Evolutionary conservation across 2,113 vertebrate species (phyloP), one percentile per base, ranked within the genome.

Genomic region (Aplodontia rufa): DNA sequence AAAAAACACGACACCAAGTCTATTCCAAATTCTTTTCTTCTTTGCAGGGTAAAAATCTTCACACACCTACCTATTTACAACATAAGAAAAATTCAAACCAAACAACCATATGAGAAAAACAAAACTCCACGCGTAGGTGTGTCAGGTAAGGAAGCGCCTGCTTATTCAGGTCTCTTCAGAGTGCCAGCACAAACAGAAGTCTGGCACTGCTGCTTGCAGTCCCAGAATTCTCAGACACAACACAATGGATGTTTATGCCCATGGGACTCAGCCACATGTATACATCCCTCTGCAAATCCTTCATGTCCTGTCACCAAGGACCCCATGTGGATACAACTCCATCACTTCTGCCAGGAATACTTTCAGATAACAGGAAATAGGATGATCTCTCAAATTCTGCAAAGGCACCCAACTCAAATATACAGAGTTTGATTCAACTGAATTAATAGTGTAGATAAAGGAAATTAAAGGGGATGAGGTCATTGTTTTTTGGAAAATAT

Each of bases 161-260:
- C 74, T 68, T 80, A 60, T 45, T 94, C 74, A 64, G 85, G 89
- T 80, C 81, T 83, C 68, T 42, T 6, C 28, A 37, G 71, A 81
- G 93, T 24, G 95, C 53, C 14, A 96, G 94, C 78, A 37, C 75
- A 96, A 93, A 97, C 96, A 95, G 1, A 81, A 94, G 96, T 97
- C 97, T 97, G 95, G 87, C 96, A 66, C 95, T 3, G 14, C 3
- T 0, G 64, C n/a, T 88, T 32, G 49, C 82, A 86, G 90, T 16
- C 85, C 35, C 92, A 60, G 79, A 74, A 9, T 40, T 76, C 87
- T 62, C 84, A 92, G 71, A 87, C 26, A 55, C 83, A 62, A 76
- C 79, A 81, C 35, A 35, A 7, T 4, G 53, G 62, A 49, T 66
- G 62, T 49, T 19, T 12, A 66, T 14, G 16, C 58, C 79, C 40